Evolutionary conservation across 2,888 invertebrate species (phyloP).

Genomic region (Epinotia bilunana): DNA sequence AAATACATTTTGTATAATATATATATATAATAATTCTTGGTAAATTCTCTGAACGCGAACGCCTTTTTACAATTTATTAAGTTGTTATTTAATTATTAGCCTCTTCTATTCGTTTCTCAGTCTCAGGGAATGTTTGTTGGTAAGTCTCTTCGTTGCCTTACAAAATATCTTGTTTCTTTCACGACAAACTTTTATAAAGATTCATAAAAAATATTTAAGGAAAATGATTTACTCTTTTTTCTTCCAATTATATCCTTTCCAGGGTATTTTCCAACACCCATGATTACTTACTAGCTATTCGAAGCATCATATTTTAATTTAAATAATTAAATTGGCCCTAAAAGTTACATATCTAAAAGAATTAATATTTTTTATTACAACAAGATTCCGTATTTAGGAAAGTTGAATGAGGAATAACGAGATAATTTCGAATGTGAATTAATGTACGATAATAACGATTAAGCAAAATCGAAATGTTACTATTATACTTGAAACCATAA

Average conservation of each 20-base stretch:
- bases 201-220: slow-evolving; percentile 80
- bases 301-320: slow-evolving; percentile 67
- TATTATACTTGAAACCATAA: too few species aligned
- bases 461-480: slow-evolving; percentile 25
- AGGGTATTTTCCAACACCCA: slow-evolving; percentile 59
- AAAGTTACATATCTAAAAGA: slow-evolving; percentile 39
- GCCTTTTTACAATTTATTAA: slow-evolving; percentile 54
- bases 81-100: slow-evolving; percentile 74
- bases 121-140: slow-evolving; percentile 84
- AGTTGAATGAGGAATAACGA: slow-evolving; percentile 31
- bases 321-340: slow-evolving; percentile 59
- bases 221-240: slow-evolving; percentile 63
- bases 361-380: slow-evolving; percentile 22
- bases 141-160: slow-evolving; percentile 84
- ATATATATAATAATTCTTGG: background rate
- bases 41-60: slow-evolving; percentile 36
- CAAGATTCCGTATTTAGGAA: slow-evolving; percentile 35
- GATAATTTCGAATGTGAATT: slow-evolving; percentile 30
- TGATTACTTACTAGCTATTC: slow-evolving; percentile 70
- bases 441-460: slow-evolving; percentile 35
- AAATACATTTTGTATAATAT: background rate
- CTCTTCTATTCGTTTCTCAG: slow-evolving; percentile 77
- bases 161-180: slow-evolving; percentile 73
- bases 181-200: slow-evolving; percentile 68
- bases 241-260: slow-evolving; percentile 54